A percentile compares a stretch with the other conserved stretches of the same genome.
phyloP scores from a whole-genome alignment of 2,888 invertebrate species.

The Diarsia mendica region DNA sequence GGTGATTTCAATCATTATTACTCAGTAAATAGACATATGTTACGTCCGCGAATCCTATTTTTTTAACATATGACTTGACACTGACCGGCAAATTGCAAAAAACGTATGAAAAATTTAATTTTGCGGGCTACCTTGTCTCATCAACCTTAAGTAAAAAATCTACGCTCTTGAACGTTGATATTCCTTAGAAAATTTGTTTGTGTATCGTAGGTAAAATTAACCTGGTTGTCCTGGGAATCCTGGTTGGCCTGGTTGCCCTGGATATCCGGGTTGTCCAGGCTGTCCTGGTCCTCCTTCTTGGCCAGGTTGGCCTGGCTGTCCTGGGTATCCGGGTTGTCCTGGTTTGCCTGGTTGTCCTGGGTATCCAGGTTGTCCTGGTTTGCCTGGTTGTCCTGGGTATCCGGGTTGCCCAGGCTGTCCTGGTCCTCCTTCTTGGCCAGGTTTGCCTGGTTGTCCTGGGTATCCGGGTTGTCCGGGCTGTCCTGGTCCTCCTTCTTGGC shows the following conservation, averaged over 20 bases:
- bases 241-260: conserved; percentile 15
- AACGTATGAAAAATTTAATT: no score
- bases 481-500: neutral
- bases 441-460: conserved; percentile 1
- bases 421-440: neutral
- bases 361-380: neutral
- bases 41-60: no score
- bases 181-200: no score
- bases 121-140: no score
- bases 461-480: neutral
- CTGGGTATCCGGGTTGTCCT: conserved; percentile 63
- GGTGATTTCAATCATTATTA: no score
- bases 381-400: conserved; percentile 4
- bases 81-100: no score
- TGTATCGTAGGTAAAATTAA: neutral
- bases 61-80: no score
- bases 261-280: conserved; percentile 9
- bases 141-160: no score
- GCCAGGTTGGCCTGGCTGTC: neutral
- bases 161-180: no score
- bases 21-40: no score
- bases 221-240: conserved; percentile 25
- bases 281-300: conserved; percentile 9
- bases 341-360: conserved; percentile 11
- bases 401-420: conserved; percentile 7